These are phyloP conservation scores for Ia io DNA, from an alignment of 2,113 vertebrate genomes.

Conservation along the genomic window DNA sequence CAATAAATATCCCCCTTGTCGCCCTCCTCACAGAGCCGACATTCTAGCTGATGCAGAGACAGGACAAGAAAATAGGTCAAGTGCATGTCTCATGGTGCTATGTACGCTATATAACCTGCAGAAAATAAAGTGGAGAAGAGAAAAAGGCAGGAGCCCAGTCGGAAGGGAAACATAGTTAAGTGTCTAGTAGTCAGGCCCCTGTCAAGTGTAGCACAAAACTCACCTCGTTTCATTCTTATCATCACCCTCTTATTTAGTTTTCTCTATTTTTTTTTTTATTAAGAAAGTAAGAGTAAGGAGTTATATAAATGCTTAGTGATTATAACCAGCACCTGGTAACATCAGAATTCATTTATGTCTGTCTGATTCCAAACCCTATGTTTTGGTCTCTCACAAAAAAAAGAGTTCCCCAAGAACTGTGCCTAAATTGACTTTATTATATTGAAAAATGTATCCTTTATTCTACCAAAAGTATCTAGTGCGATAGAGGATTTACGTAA, in stretches of 20 bases:
- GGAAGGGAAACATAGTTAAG: neutral
- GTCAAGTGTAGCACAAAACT: neutral
- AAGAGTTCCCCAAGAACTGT: neutral
- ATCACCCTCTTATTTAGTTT: neutral
- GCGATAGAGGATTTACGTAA: neutral
- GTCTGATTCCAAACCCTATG: neutral
- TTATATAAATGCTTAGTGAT: neutral
- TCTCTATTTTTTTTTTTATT: neutral
- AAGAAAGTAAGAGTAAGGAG: neutral
- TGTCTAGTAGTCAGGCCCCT: neutral
- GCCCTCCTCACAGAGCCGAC: neutral
- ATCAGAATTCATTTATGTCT: neutral
- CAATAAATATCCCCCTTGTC: neutral
- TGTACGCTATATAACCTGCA: neutral
- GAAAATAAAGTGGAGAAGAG: neutral
- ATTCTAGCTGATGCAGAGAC: neutral
- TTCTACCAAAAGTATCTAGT: neutral
- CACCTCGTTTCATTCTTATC: neutral
- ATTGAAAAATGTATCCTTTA: neutral
- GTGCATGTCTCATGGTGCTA: neutral
- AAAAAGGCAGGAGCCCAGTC: fast-evolving
- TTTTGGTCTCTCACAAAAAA: neutral
- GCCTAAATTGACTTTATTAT: neutral
- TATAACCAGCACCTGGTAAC: neutral
- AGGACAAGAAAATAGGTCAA: neutral